Conservation (phyloP, 2,113 vertebrate species). For the Syrmaticus mikado region DNA sequence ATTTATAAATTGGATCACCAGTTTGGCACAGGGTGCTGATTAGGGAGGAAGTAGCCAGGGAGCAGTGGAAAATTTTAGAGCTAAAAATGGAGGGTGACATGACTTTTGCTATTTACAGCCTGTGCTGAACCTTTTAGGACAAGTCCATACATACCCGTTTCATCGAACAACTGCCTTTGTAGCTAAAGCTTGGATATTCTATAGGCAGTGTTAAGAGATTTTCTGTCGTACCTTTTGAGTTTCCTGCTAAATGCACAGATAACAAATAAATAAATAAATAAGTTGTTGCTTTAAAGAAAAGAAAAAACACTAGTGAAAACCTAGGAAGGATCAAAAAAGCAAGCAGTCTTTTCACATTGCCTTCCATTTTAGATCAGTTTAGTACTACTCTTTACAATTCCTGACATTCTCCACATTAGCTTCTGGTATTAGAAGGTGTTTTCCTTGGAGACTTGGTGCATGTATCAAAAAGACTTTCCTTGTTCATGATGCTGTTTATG, state of each 20-base stretch:
- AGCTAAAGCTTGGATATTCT: background rate
- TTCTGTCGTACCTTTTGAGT: background rate
- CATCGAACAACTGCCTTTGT: background rate
- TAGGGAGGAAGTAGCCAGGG: background rate
- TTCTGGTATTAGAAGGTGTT: background rate
- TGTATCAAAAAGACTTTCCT: background rate
- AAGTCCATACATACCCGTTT: background rate
- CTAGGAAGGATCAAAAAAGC: background rate
- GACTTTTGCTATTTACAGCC: background rate
- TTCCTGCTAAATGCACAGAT: background rate
- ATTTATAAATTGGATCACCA: background rate
- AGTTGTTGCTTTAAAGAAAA: background rate
- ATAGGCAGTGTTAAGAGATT: background rate
- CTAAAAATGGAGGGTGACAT: slow-evolving; percentile 3
- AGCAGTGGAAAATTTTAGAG: background rate
- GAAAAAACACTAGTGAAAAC: background rate
- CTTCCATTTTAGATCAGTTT: background rate
- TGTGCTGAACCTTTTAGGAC: background rate
- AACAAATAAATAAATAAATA: background rate
- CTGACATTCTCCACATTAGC: background rate
- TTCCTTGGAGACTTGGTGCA: background rate
- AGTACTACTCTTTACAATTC: background rate
- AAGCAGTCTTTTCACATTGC: background rate
- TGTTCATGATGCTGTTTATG: background rate
- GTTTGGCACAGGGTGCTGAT: background rate